These are phyloP conservation scores for Steinernema carpocapsae DNA, from an alignment of 2,888 invertebrate species.

Conservation along the genomic window DNA sequence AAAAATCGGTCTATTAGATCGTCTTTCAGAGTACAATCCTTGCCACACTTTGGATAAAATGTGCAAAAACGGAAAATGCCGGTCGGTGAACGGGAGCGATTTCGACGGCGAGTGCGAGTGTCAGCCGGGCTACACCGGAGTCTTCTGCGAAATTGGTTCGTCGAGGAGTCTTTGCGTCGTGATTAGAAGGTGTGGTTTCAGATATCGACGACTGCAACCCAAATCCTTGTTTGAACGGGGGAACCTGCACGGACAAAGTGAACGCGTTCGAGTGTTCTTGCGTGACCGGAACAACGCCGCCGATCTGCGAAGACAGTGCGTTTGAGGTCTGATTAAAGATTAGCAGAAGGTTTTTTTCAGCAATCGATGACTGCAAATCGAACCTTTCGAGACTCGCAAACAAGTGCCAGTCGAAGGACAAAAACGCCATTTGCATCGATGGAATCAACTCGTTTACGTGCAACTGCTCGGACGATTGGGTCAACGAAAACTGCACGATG, in stretches of 20 bases:
- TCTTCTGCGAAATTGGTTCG: neutral
- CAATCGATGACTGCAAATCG: neutral
- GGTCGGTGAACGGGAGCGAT: neutral
- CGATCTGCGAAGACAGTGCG: neutral
- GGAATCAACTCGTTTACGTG: neutral
- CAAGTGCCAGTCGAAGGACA: conserved; percentile 2
- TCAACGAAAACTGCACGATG: conserved; percentile 7
- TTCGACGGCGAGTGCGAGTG: conserved; percentile 26
- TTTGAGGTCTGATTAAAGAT: neutral
- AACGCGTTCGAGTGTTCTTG: conserved; percentile 32
- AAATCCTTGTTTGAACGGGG: conserved; percentile 30
- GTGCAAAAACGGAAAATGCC: neutral
- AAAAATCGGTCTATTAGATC: neutral
- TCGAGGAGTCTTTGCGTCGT: too few species aligned
- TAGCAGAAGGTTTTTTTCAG: neutral
- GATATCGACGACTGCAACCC: conserved; percentile 36
- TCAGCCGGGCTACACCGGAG: neutral
- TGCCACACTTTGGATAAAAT: neutral
- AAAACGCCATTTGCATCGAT: neutral
- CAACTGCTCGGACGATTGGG: conserved; percentile 10
- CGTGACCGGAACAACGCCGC: neutral
- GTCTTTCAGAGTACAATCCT: conserved; percentile 1
- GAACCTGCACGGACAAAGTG: conserved; percentile 17
- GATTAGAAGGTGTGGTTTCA: neutral
- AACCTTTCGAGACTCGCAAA: neutral